Conservation (phyloP, 2,113 vertebrate genomes). For the Pterocles gutturalis region DNA sequence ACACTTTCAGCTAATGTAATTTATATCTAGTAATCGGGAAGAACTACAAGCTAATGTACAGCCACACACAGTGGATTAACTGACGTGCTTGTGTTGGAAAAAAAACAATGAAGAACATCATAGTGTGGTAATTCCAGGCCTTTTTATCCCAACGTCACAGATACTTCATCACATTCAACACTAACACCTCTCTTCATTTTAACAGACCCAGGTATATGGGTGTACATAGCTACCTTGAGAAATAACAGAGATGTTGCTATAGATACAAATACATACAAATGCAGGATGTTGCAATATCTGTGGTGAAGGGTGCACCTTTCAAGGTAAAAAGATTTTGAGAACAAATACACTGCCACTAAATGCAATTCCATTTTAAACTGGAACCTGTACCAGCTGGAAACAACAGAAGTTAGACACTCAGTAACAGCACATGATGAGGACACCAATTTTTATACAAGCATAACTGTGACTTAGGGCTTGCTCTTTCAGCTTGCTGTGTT, state of each 20-base stretch:
- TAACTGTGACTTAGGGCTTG: background rate
- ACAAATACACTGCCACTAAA: background rate
- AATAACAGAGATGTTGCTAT: background rate
- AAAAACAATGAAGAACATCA: background rate
- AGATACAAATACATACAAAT: background rate
- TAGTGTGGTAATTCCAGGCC: background rate
- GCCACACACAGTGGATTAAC: background rate
- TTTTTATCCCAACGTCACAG: background rate
- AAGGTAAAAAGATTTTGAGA: background rate
- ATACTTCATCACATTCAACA: background rate
- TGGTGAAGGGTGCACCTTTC: background rate
- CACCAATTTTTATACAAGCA: fast-evolving
- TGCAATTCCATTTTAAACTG: background rate
- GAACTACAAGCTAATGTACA: fast-evolving
- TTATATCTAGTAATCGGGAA: background rate
- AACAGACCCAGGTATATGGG: background rate
- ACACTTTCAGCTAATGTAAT: background rate
- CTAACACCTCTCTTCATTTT: background rate
- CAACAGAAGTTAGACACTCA: background rate
- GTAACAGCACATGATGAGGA: background rate
- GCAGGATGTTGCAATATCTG: background rate
- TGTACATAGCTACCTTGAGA: background rate
- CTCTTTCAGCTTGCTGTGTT: background rate
- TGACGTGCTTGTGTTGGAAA: background rate
- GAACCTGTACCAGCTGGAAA: background rate